Conservation (phyloP, 2,888 invertebrate genomes). For the Melanargia galathea region DNA sequence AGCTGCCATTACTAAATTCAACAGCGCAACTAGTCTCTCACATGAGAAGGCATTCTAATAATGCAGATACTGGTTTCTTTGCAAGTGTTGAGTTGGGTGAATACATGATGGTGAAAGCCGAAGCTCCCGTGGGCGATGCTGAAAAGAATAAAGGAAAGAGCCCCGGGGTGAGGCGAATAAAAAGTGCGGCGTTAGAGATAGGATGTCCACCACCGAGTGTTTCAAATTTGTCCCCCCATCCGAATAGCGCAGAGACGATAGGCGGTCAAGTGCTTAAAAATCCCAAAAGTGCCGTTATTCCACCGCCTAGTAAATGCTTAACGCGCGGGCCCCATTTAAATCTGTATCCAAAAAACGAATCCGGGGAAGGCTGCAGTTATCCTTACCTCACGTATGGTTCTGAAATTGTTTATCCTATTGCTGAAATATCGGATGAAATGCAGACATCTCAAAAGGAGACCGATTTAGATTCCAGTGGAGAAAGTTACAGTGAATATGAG, state of each 20-base stretch:
- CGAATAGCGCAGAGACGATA: conserved; percentile 91
- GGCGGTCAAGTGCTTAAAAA: conserved; percentile 86
- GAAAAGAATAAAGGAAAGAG: conserved; percentile 81
- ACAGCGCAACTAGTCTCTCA: conserved; percentile 77
- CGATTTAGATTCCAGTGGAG: conserved; percentile 82
- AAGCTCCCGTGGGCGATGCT: conserved; percentile 72
- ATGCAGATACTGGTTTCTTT: conserved; percentile 83
- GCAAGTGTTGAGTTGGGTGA: conserved; percentile 79
- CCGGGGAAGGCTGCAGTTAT: conserved; percentile 88
- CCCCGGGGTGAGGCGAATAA: conserved; percentile 85
- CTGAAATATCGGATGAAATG: conserved; percentile 91
- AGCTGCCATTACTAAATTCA: conserved; percentile 78
- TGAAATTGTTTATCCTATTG: conserved; percentile 91
- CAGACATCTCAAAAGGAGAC: conserved; percentile 85
- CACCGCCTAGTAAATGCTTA: conserved; percentile 86
- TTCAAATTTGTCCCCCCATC: conserved; percentile 89
- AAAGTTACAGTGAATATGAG: conserved; percentile 84
- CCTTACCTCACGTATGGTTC: conserved; percentile 86
- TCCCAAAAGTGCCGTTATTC: conserved; percentile 83
- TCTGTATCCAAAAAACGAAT: conserved; percentile 84
- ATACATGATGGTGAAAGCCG: conserved; percentile 78
- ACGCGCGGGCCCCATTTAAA: conserved; percentile 87
- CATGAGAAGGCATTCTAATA: conserved; percentile 83
- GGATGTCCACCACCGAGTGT: conserved; percentile 86
- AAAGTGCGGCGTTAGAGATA: conserved; percentile 87